A percentile compares a stretch with the other conserved stretches of the same genome.
Conservation (phyloP, 1,140 invertebrate species). For the Scaptomyza hsui region DNA sequence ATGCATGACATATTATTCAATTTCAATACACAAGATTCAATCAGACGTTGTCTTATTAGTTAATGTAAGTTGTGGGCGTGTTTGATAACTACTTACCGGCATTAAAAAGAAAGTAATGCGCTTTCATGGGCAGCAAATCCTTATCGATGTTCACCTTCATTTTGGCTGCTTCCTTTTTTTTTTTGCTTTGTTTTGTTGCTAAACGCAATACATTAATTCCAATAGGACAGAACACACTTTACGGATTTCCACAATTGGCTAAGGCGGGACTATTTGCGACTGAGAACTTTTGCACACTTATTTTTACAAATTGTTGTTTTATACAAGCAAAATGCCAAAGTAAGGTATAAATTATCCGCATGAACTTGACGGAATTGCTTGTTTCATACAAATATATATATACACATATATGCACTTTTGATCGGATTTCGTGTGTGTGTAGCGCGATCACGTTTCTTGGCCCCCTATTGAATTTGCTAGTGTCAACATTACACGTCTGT, state of each 20-base stretch:
- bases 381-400: not conserved
- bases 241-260: not conserved
- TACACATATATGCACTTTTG: not conserved
- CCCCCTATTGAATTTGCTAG: conserved; percentile 28
- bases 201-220: conserved; percentile 15
- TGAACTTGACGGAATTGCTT: conserved; percentile 14
- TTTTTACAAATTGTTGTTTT: conserved; percentile 26
- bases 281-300: conserved; percentile 9
- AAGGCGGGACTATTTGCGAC: not conserved
- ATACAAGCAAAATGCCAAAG: conserved; percentile 34
- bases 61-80: not conserved
- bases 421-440: not conserved
- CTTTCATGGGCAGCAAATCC: conserved; percentile 92
- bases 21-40: not conserved
- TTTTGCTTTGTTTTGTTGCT: conserved; percentile 6
- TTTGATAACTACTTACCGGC: conserved; percentile 87
- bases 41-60: conserved; percentile 3
- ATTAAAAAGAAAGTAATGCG: conserved; percentile 94
- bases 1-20: not conserved
- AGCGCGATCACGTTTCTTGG: conserved; percentile 63
- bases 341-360: conserved; percentile 40
- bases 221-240: not conserved
- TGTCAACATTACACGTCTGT: conserved; percentile 16
- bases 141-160: conserved; percentile 87
- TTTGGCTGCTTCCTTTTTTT: conserved; percentile 15